Evolutionary conservation across 2,797 vertebrate species (phyloP).

Genomic region (Phoebastria nigripes): DNA sequence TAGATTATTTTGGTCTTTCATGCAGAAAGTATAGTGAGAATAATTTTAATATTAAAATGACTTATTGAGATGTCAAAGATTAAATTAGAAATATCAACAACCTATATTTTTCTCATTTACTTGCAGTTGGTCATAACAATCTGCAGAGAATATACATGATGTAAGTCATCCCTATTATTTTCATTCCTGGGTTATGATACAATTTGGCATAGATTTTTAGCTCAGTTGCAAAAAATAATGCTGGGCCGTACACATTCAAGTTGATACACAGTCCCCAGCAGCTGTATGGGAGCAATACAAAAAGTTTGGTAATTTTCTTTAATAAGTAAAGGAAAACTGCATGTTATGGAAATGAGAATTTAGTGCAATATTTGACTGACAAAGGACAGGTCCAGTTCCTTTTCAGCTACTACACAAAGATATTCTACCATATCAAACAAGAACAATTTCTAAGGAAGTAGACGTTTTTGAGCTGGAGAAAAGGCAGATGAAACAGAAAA

Average conservation of each 20-base stretch:
- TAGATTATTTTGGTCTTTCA: neutral
- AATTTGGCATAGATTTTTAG: neutral
- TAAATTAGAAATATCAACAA: neutral
- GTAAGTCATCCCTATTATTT: neutral
- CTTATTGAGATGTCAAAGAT: neutral
- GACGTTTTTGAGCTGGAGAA: neutral
- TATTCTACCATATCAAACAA: neutral
- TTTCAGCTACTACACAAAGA: neutral
- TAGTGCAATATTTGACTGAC: neutral
- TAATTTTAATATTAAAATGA: slow-evolving; percentile 1
- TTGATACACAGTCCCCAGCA: neutral
- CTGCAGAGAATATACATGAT: neutral
- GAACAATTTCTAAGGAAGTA: neutral
- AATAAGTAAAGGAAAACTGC: neutral
- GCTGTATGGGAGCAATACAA: neutral
- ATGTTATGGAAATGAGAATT: neutral
- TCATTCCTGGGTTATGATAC: neutral
- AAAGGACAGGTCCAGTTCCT: neutral
- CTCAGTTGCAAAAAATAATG: neutral
- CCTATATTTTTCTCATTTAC: neutral
- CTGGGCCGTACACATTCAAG: neutral
- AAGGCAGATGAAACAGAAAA: neutral
- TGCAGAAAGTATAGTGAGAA: neutral
- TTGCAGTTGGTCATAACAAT: neutral
- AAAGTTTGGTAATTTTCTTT: neutral